Evolutionary conservation across 35 echinoderm and acorn worm genomes (phyloP).

Genomic region (Anneissia japonica): DNA sequence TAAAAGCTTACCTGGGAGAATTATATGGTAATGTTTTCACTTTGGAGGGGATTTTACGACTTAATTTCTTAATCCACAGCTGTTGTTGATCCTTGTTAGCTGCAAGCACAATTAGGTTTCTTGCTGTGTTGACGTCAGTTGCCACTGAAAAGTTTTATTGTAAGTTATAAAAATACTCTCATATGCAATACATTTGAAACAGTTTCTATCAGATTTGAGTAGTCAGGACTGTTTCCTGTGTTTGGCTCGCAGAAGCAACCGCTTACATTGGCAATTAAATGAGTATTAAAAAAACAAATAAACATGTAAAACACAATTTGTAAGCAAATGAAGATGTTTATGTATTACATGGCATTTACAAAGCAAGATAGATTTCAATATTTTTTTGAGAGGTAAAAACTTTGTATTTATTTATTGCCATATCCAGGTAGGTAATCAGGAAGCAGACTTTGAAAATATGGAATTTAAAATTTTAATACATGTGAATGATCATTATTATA

Average conservation of each 20-base stretch:
- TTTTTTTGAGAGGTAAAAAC: background rate
- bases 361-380: background rate
- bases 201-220: too few relatives aligned
- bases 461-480: background rate
- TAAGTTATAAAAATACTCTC: too few relatives aligned
- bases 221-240: too few relatives aligned
- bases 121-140: slow-evolving; percentile 83
- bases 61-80: slow-evolving; percentile 65
- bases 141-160: slow-evolving; percentile 86
- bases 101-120: slow-evolving; percentile 79
- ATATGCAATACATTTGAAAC: too few relatives aligned
- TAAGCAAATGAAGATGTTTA: background rate
- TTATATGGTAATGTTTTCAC: slow-evolving; percentile 14
- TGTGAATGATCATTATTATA: background rate
- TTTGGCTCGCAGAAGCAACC: too few relatives aligned
- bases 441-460: background rate
- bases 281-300: too few relatives aligned
- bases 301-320: too few relatives aligned
- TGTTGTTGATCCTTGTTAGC: slow-evolving; percentile 74
- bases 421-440: background rate
- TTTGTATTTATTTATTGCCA: background rate
- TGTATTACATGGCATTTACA: background rate
- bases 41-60: slow-evolving; percentile 47
- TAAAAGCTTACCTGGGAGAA: slow-evolving; percentile 70
- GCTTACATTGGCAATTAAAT: too few relatives aligned